phyloP scores from a whole-genome alignment of 2,888 invertebrate genomes.

The Agriopis aurantiaria region DNA sequence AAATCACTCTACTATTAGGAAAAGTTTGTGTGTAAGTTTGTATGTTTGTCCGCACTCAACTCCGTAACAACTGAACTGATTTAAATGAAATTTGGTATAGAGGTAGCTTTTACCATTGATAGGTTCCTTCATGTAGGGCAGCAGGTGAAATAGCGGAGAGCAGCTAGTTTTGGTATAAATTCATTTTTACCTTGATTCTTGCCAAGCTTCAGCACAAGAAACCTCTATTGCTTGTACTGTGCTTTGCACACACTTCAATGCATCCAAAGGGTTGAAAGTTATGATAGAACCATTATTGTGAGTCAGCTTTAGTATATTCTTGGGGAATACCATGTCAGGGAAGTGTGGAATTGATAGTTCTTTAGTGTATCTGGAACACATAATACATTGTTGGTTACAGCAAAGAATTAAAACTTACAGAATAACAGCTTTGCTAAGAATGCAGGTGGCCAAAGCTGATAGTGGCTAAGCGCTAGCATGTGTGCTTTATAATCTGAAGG shows the following conservation, averaged over 20 bases:
- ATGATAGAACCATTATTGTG: constrained; percentile 90
- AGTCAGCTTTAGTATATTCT: constrained; percentile 91
- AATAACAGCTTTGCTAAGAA: not conserved
- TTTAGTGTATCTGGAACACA: constrained; percentile 88
- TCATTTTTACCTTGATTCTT: constrained; percentile 91
- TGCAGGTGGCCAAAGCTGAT: too few relatives aligned
- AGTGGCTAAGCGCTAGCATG: too few relatives aligned
- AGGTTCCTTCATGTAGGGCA: too few relatives aligned
- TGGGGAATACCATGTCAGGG: constrained; percentile 99
- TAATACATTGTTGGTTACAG: not conserved
- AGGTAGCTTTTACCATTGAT: too few relatives aligned
- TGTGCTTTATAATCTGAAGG: too few relatives aligned
- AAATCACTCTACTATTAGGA: too few relatives aligned
- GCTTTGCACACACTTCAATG: constrained; percentile 92
- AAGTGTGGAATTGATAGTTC: constrained; percentile 94
- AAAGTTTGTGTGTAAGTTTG: too few relatives aligned
- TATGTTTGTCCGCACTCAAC: too few relatives aligned
- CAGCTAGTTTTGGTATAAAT: not conserved
- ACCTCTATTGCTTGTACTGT: constrained; percentile 92
- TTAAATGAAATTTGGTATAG: too few relatives aligned
- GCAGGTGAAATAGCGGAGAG: too few relatives aligned
- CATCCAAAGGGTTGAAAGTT: constrained; percentile 96
- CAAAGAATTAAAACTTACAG: not conserved
- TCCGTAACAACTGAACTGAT: too few relatives aligned
- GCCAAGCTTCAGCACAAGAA: constrained; percentile 96